phyloP scores from a whole-genome alignment of 2,888 invertebrate genomes.

The Nineta flava region DNA sequence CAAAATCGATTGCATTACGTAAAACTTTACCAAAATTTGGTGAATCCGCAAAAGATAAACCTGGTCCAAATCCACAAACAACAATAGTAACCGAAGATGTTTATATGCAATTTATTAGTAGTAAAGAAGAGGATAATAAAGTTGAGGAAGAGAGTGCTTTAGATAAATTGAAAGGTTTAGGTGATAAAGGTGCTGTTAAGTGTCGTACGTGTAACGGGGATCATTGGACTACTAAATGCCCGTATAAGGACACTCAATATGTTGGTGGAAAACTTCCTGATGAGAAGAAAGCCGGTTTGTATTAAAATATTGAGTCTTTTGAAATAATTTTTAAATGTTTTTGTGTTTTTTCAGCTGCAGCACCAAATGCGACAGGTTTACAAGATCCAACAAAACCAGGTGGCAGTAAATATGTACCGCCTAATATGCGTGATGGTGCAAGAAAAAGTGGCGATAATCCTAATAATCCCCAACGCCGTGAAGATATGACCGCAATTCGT shows the following conservation, averaged over 20 bases:
- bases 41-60: constrained; percentile 73
- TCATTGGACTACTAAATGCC: constrained; percentile 97
- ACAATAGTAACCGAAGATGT: constrained; percentile 94
- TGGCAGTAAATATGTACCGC: constrained; percentile 71
- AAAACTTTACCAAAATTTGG: constrained; percentile 97
- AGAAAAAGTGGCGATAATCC: constrained; percentile 49
- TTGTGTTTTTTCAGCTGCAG: constrained; percentile 2
- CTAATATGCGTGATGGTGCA: constrained; percentile 71
- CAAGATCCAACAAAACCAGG: constrained; percentile 21
- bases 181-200: constrained; percentile 56
- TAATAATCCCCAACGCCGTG: constrained; percentile 42
- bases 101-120: constrained; percentile 81
- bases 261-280: constrained; percentile 46
- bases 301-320: not conserved
- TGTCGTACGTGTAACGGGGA: constrained; percentile 88
- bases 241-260: constrained; percentile 78
- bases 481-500: constrained; percentile 82
- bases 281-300: constrained; percentile 29
- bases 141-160: constrained; percentile 67
- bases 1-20: constrained; percentile 80
- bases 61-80: constrained; percentile 97
- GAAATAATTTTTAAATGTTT: no score
- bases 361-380: not conserved
- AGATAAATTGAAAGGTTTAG: constrained; percentile 59
- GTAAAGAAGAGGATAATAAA: constrained; percentile 75